A percentile compares a stretch with the other conserved stretches of the same genome.
phyloP scores from a whole-genome alignment of 2,797 vertebrate genomes.

The Vespertilio murinus region DNA sequence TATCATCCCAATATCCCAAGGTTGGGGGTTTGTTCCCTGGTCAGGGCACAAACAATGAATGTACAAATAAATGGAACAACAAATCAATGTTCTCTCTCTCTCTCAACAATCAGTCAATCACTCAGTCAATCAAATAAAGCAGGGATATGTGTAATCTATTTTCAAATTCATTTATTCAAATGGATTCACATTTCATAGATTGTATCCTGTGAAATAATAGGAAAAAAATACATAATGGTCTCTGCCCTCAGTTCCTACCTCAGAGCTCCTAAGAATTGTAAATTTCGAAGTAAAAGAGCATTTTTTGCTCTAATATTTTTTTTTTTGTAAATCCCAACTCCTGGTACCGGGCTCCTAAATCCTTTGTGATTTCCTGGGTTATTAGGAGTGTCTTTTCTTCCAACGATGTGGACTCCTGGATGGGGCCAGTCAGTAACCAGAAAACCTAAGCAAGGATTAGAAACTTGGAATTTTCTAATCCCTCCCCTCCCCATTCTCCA shows the following conservation, averaged over 20 bases:
- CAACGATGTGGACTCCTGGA: neutral
- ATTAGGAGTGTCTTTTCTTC: neutral
- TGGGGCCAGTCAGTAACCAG: too few species aligned
- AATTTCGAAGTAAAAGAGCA: neutral
- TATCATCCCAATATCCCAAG: too few species aligned
- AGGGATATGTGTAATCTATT: neutral
- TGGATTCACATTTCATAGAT: neutral
- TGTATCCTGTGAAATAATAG: neutral
- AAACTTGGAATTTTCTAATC: neutral
- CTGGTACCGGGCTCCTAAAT: neutral
- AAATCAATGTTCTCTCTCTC: too few species aligned
- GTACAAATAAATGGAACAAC: too few species aligned
- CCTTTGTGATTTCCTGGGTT: neutral
- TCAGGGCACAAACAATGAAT: too few species aligned
- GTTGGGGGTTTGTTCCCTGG: too few species aligned
- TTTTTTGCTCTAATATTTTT: neutral
- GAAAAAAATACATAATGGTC: neutral
- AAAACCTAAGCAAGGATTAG: neutral
- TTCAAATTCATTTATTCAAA: neutral
- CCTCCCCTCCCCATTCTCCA: neutral
- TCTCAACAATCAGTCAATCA: too few species aligned
- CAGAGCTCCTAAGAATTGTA: neutral
- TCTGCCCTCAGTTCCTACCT: neutral
- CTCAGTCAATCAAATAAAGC: neutral
- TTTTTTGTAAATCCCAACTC: neutral